Evolutionary conservation across 2,113 vertebrate species (phyloP), one percentile per base, ranked within the genome.

Genomic region (Todiramphus chloris): DNA sequence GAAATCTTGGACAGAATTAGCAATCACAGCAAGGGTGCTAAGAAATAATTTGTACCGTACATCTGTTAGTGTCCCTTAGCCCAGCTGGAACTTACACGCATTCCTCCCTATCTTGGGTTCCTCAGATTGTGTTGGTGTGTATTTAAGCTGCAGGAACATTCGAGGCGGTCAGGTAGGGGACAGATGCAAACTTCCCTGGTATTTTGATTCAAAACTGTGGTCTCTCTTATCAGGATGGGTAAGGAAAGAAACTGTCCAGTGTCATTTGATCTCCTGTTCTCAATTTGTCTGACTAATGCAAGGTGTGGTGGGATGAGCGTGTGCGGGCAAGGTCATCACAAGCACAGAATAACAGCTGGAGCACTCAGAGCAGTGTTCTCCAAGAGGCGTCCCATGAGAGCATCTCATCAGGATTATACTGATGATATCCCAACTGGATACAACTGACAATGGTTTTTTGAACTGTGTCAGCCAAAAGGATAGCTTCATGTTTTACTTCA

Each of bases 1-100:
- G 89, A 92, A 96, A 94, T 91, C 90, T 91, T 96, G 96, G 95
- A 92, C 80, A 76, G 94, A 96, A 96, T 95, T 95, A 97, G 70
- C 89, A 89, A 76, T 94, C 96, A 96, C 96, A 97, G 95, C 96
- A 94, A 95, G 96, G 78, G 95, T 94, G 95, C 94, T 96, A 94
- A 93, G 89, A 95, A 94, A 93, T 96, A 90, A 96, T 96, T 96
- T 94, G 96, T 95, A 79, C 62, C 1, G 14, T 95, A 89, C 96
- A 96, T 96, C 96, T 97, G 96, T 82, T 93, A 87, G 74, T 72
- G 77, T 96, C 91, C 94, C 89, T 83, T 82, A 87, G 89, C 95
- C 89, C 95, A 97, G 96, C 89, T 96, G 95, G 95, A 97, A 82
- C 59, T 80, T 87, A 14, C 48, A 89, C 74, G 75, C 69, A 87